Evolutionary conservation across 2,113 vertebrate species (phyloP).

Genomic region (Nyctibius bracteatus): DNA sequence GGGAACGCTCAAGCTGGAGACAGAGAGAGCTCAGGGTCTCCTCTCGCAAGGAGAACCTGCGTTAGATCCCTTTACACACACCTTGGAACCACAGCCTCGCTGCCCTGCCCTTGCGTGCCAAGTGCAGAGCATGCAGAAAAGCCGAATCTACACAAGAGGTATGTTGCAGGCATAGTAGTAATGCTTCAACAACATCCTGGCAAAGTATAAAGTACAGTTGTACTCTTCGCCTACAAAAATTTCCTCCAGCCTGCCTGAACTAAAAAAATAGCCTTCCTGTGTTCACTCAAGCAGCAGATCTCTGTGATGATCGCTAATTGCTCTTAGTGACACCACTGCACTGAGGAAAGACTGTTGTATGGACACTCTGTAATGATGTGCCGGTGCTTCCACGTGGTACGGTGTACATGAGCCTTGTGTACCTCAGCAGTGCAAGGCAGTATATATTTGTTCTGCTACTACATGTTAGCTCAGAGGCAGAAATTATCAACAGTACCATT

Average conservation of each 20-base stretch:
- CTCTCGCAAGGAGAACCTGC: not conserved
- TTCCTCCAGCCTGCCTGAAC: not conserved
- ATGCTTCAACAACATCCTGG: not conserved
- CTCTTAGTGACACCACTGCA: not conserved
- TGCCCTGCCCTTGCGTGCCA: accelerated
- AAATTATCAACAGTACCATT: not conserved
- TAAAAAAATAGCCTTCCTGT: not conserved
- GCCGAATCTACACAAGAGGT: not conserved
- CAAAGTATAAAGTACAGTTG: not conserved
- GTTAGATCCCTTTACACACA: accelerated
- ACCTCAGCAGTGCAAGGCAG: not conserved
- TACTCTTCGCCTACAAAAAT: not conserved
- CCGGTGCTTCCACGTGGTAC: not conserved
- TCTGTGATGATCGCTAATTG: not conserved
- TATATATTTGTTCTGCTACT: not conserved
- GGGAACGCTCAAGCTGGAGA: not conserved
- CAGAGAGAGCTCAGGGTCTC: not conserved
- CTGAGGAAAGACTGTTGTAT: not conserved
- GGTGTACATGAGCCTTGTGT: not conserved
- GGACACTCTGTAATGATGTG: accelerated
- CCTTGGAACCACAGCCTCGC: not conserved
- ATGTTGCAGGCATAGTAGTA: not conserved
- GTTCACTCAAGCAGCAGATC: too few relatives aligned
- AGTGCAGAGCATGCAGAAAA: not conserved
- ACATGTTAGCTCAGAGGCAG: not conserved